Conservation (phyloP, 1,140 invertebrate genomes). For the Fopius arisanus region DNA sequence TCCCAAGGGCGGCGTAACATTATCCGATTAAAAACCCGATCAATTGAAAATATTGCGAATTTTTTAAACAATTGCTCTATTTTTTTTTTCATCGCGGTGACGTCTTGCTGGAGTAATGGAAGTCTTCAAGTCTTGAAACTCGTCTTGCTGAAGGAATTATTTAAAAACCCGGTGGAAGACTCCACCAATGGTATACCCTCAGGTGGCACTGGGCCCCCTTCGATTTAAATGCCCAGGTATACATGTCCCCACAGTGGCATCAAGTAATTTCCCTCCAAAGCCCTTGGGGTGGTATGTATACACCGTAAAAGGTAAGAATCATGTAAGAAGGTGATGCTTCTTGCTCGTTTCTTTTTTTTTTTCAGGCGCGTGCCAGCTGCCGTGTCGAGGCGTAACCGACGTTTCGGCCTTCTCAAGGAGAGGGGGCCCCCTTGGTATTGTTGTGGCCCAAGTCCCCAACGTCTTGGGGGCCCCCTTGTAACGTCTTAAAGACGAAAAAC, state of each 20-base stretch:
- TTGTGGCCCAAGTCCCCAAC: conserved; percentile 48
- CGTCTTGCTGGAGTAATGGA: no score
- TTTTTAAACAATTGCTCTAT: no score
- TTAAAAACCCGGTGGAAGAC: no score
- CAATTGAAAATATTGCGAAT: not conserved
- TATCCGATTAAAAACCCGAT: not conserved
- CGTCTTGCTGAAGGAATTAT: no score
- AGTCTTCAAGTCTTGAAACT: no score
- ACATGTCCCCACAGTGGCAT: conserved; percentile 33
- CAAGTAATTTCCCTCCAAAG: conserved; percentile 35
- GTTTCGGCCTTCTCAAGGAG: conserved; percentile 57
- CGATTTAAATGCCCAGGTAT: conserved; percentile 62
- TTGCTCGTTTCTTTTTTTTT: conserved; percentile 4
- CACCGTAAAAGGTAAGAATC: conserved; percentile 22
- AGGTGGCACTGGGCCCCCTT: conserved; percentile 50
- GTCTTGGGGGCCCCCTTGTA: conserved; percentile 54
- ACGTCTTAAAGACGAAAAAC: conserved; percentile 54
- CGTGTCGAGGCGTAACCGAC: conserved; percentile 62
- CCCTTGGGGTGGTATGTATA: conserved; percentile 34
- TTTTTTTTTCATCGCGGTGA: no score
- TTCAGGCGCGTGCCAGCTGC: conserved; percentile 64
- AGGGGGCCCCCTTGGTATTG: conserved; percentile 43
- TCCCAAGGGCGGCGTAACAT: conserved; percentile 43
- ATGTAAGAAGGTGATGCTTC: conserved; percentile 13
- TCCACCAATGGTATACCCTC: conserved; percentile 55